Conservation (phyloP, 2,888 invertebrate species). For the Saturnia pavonia region DNA sequence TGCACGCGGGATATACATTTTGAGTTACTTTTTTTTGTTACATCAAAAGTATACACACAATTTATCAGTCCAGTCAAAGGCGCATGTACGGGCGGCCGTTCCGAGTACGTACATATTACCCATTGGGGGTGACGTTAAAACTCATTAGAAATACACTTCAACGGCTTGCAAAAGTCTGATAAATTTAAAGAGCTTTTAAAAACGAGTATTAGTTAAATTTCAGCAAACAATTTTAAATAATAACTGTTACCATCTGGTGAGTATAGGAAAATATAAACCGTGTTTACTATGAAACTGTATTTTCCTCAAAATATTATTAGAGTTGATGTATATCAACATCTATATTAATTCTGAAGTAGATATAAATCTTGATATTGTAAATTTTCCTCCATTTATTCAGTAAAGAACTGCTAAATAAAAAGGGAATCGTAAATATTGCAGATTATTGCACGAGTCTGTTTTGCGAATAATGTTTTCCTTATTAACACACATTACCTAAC, state of each 20-base stretch:
- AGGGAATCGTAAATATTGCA: conserved; percentile 34
- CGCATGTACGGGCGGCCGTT: no score
- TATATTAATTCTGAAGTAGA: not conserved
- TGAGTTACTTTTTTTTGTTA: no score
- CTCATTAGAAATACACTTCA: no score
- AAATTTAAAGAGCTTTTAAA: no score
- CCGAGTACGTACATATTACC: no score
- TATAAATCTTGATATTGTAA: not conserved
- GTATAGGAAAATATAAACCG: not conserved
- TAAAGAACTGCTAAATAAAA: conserved; percentile 36
- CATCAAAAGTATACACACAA: no score
- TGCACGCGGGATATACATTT: no score
- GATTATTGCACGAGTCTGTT: conserved; percentile 32
- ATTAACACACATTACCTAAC: conserved; percentile 26
- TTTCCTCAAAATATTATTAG: not conserved
- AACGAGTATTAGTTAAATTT: not conserved
- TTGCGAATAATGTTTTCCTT: conserved; percentile 32
- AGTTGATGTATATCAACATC: conserved; percentile 1
- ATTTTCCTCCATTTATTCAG: conserved; percentile 4
- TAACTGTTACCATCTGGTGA: no score
- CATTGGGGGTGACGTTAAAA: no score
- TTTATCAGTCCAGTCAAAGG: no score
- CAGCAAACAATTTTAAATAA: not conserved
- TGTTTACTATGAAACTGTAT: not conserved
- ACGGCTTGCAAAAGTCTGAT: no score